Evolutionary conservation across 2,888 invertebrate genomes (phyloP).

Genomic region (Prenolepis imparis): DNA sequence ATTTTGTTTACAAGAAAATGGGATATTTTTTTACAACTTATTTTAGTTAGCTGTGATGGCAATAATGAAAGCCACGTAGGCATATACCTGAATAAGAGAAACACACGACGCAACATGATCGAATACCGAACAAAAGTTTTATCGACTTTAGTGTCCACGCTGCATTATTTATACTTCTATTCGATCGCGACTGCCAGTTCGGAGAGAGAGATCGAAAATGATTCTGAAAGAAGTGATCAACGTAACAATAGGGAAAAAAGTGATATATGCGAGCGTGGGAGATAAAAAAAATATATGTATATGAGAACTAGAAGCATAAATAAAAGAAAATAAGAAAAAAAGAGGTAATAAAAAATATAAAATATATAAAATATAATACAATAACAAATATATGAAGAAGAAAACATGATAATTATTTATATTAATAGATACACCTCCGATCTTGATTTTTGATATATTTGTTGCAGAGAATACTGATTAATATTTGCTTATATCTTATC

Average conservation of each 20-base stretch:
- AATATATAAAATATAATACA: not conserved
- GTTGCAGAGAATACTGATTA: too few relatives aligned
- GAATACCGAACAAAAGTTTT: not conserved
- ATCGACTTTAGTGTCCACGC: not conserved
- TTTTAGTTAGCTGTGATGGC: constrained; percentile 13
- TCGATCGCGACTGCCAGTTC: not conserved
- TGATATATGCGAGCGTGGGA: not conserved
- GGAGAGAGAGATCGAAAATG: not conserved
- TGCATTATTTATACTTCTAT: constrained; percentile 57
- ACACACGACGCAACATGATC: constrained; percentile 53
- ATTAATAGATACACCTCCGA: too few relatives aligned
- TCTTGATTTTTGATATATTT: too few relatives aligned
- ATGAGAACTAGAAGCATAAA: not conserved
- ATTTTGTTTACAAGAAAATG: not conserved
- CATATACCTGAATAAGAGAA: constrained; percentile 32
- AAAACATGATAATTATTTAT: too few relatives aligned
- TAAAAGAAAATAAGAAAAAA: not conserved
- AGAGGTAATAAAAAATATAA: not conserved
- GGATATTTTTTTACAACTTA: constrained; percentile 42
- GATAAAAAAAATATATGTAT: not conserved
- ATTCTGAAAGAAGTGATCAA: not conserved
- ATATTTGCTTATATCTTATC: too few relatives aligned
- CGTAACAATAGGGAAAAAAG: not conserved
- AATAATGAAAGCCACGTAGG: constrained; percentile 30
- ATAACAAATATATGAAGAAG: too few relatives aligned